A percentile compares a stretch with the other conserved stretches of the same genome.
Conservation (phyloP, 2,888 invertebrate genomes). For the Apodemia hepburni region DNA sequence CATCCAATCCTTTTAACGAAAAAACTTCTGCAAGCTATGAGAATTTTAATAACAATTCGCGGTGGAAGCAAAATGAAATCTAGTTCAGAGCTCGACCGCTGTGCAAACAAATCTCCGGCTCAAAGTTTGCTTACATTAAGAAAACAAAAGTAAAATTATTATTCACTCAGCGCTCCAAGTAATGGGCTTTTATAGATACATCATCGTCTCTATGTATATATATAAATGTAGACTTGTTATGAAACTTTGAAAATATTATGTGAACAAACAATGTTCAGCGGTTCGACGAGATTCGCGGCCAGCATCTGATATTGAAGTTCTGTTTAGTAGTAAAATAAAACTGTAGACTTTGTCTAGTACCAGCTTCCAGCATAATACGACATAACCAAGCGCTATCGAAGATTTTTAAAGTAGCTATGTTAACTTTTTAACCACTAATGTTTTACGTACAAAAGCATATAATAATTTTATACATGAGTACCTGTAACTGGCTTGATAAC, state of each 20-base stretch:
- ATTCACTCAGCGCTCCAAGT: conserved; percentile 34
- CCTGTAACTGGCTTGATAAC: too few relatives aligned
- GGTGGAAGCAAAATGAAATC: conserved; percentile 37
- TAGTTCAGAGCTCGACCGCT: conserved; percentile 29
- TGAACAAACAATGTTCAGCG: neutral
- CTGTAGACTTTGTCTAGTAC: too few relatives aligned
- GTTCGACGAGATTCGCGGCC: neutral
- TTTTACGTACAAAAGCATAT: too few relatives aligned
- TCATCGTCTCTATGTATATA: conserved; percentile 35
- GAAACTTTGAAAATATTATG: neutral
- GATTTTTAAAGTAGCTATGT: too few relatives aligned
- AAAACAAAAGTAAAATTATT: conserved; percentile 58
- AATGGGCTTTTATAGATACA: conserved; percentile 19
- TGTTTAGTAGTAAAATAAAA: too few relatives aligned
- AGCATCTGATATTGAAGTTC: too few relatives aligned
- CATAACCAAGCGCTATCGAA: too few relatives aligned
- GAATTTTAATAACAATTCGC: conserved; percentile 64
- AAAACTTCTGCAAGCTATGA: conserved; percentile 49
- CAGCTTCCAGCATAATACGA: too few relatives aligned
- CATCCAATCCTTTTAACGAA: conserved; percentile 52
- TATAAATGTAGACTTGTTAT: neutral
- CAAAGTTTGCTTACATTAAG: conserved; percentile 52
- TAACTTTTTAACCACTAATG: too few relatives aligned
- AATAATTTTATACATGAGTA: too few relatives aligned
- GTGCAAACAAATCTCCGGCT: conserved; percentile 45